A percentile compares a stretch with the other conserved stretches of the same genome.
Evolutionary conservation across 2,797 vertebrate species (phyloP).

Genomic region (Oreochromis grahami): DNA sequence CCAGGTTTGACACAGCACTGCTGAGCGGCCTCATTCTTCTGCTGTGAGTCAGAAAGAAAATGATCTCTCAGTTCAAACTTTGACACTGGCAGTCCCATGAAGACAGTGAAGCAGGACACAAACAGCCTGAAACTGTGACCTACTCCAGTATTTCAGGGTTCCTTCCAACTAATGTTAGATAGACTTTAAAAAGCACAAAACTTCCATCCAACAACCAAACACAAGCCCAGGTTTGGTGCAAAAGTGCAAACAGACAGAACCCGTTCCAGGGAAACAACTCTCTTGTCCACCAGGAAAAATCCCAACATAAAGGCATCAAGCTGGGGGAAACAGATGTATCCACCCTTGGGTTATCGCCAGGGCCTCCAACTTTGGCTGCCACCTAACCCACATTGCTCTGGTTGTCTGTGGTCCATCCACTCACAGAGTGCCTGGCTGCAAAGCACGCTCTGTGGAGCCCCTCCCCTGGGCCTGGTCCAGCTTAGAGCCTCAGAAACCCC

Average conservation of each 20-base stretch:
- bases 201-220: background rate
- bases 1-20: background rate
- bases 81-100: background rate
- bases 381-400: background rate
- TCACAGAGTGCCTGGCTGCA: no score
- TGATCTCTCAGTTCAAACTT: background rate
- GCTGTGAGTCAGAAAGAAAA: background rate
- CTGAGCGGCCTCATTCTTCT: background rate
- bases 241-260: background rate
- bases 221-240: background rate
- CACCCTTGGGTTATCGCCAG: background rate
- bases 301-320: background rate
- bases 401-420: no score
- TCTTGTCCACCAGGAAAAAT: background rate
- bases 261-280: background rate
- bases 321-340: background rate
- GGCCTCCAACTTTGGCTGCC: background rate
- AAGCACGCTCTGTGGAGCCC: background rate
- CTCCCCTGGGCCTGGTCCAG: background rate
- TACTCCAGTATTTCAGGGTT: background rate
- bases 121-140: background rate
- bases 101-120: background rate
- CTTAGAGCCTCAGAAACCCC: background rate
- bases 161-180: rapidly evolving
- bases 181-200: background rate